These are phyloP conservation scores for Microctenopoma stevenorrisi DNA, from an alignment of 2,797 vertebrate species.

Conservation along the genomic window DNA sequence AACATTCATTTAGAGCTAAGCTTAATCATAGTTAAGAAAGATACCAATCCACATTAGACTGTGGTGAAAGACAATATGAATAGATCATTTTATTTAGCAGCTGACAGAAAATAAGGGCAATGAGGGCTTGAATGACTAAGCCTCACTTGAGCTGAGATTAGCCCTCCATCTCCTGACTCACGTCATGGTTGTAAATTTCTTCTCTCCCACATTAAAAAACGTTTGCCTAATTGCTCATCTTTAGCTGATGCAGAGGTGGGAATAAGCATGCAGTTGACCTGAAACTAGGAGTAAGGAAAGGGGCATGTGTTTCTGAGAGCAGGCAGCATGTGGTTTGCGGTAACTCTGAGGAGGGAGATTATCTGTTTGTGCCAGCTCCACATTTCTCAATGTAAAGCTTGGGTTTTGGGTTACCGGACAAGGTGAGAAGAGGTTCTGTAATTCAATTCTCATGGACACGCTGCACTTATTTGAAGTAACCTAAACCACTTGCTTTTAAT, in stretches of 20 bases:
- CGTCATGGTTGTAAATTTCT: constrained; percentile 70
- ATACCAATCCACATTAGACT: constrained; percentile 70
- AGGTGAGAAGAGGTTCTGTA: constrained; percentile 75
- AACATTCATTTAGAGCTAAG: constrained; percentile 62
- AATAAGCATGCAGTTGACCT: constrained; percentile 41
- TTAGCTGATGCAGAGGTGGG: constrained; percentile 52
- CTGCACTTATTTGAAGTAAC: constrained; percentile 58
- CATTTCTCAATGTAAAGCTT: constrained; percentile 74
- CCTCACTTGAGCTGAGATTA: constrained; percentile 66
- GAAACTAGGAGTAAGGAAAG: constrained; percentile 28
- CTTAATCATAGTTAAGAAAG: constrained; percentile 66
- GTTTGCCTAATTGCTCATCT: constrained; percentile 66
- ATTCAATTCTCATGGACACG: constrained; percentile 55
- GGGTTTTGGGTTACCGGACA: constrained; percentile 73
- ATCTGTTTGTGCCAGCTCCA: constrained; percentile 74
- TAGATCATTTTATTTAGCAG: constrained; percentile 74
- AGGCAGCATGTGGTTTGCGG: constrained; percentile 68
- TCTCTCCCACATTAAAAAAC: constrained; percentile 63
- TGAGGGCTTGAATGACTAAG: constrained; percentile 69
- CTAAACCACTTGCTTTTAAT: constrained; percentile 58
- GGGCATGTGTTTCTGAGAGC: constrained; percentile 50
- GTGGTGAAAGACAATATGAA: constrained; percentile 73
- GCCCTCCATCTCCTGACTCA: constrained; percentile 58
- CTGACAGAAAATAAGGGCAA: constrained; percentile 72
- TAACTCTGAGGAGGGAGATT: constrained; percentile 54